A percentile compares a stretch with the other conserved stretches of the same genome.
Evolutionary conservation across 1,140 invertebrate genomes (phyloP).

Genomic region (Radopholus similis): DNA sequence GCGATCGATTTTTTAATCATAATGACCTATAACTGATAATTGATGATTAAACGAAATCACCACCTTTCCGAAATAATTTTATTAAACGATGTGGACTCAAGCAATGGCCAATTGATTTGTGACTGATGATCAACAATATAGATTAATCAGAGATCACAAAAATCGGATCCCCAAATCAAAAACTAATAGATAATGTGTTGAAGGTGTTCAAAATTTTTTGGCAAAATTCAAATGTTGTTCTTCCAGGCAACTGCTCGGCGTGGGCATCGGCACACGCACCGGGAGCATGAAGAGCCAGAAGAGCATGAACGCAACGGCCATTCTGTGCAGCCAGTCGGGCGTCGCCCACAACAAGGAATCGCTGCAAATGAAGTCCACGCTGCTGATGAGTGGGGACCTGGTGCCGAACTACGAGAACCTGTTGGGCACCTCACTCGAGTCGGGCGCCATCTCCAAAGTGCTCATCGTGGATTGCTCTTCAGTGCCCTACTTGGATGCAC

Average conservation of each 20-base stretch:
- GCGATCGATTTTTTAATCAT: no score
- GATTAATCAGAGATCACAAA: no score
- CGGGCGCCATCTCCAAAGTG: conserved; percentile 36
- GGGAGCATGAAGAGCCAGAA: conserved; percentile 49
- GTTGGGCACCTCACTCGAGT: conserved; percentile 7
- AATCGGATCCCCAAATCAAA: no score
- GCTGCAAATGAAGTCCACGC: conserved; percentile 40
- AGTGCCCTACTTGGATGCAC: conserved; percentile 33
- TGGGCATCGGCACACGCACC: conserved; percentile 46
- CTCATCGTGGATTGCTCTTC: conserved; percentile 45
- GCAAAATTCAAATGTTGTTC: not conserved
- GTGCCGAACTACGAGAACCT: conserved; percentile 42
- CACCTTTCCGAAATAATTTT: no score
- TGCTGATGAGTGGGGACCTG: conserved; percentile 46
- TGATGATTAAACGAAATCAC: no score
- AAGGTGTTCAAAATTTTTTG: no score
- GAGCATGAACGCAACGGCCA: conserved; percentile 16
- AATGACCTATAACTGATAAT: no score
- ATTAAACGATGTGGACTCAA: no score
- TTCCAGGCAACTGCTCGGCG: conserved; percentile 43
- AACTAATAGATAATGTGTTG: no score
- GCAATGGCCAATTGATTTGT: no score
- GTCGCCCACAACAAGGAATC: conserved; percentile 18
- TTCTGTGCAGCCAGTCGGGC: not conserved
- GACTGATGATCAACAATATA: no score